Evolutionary conservation across 2,113 vertebrate genomes (phyloP), one percentile per base, ranked within the genome.

Genomic region (Sorex araneus): DNA sequence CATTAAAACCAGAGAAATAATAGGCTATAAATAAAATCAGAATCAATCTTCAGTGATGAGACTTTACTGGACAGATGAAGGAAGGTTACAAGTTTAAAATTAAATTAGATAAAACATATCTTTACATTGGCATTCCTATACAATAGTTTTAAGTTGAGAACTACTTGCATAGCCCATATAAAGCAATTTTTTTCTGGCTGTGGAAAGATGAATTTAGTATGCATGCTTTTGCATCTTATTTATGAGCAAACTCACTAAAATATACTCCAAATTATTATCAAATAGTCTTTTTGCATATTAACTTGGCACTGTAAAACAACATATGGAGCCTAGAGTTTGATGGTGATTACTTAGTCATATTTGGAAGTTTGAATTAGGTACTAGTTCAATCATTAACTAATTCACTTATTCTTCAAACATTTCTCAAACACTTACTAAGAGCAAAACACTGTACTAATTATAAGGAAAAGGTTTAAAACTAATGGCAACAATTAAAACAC

Each of bases 171-270:
- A 73, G 45, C 27, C 19, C 50, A 87, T 43, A 87, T 86, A 78
- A 57, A 89, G 73, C 54, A 89, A 80, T 50, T 47, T 67, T 60
- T 60, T 85, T 85, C 76, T n/a, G 13, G 16, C 45, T 73, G 27
- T 57, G 36, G 50, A 15, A 73, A 60, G 30, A 66, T 36, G 27
- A 84, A 73, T 12, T 85, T 67, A 27, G 60, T 74, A 45, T 60
- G 27, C n/a, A 28, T 54, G n/a, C n/a, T 71, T 90, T 81, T 81
- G 12, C 34, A 64, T 90, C 83, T 92, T 54, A 84, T 84, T 92
- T 88, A 88, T 76, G 75, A 87, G 87, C 71, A 89, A 50, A 88
- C 40, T 47, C 76, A n/a, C 34, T 86, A 85, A 91, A 82, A 91
- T 78, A 18, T 34, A 54, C 8, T 87, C 23, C 43, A 89, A 91